These are phyloP conservation scores for Myxocyprinus asiaticus DNA, from an alignment of 2,113 vertebrate genomes.

Conservation along the genomic window DNA sequence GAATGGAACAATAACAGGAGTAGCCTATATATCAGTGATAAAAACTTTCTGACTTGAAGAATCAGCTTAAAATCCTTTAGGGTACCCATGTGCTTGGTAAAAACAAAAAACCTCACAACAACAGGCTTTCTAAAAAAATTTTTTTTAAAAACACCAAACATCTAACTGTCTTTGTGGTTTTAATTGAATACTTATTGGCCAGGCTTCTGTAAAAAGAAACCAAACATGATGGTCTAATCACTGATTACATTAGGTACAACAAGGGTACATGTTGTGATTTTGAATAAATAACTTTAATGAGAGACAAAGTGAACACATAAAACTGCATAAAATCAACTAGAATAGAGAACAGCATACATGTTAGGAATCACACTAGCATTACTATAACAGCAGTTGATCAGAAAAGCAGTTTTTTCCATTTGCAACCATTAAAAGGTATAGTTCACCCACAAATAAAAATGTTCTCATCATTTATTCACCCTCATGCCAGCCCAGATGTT, in stretches of 20 bases:
- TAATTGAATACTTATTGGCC: not conserved
- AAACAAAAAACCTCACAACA: not conserved
- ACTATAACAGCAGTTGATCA: constrained; percentile 1
- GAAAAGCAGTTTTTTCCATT: constrained; percentile 18
- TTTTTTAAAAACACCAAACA: too few species aligned
- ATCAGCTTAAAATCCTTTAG: not conserved
- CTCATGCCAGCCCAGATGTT: too few species aligned
- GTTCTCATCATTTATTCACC: too few species aligned
- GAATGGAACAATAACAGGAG: not conserved
- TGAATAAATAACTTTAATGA: constrained; percentile 56
- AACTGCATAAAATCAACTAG: constrained; percentile 45
- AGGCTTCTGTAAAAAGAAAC: constrained; percentile 4
- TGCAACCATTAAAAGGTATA: constrained; percentile 49
- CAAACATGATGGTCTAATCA: not conserved
- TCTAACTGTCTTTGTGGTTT: not conserved
- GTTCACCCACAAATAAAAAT: not conserved
- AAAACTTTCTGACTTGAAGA: not conserved
- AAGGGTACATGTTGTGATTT: constrained; percentile 4
- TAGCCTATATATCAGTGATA: not conserved
- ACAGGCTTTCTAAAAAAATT: not conserved
- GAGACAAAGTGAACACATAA: constrained; percentile 59
- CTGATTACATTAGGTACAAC: not conserved
- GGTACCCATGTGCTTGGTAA: not conserved
- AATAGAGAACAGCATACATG: constrained; percentile 4
- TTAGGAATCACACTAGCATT: constrained; percentile 4